Evolutionary conservation across 2,113 vertebrate genomes (phyloP).

Genomic region (Psettodes erumei): DNA sequence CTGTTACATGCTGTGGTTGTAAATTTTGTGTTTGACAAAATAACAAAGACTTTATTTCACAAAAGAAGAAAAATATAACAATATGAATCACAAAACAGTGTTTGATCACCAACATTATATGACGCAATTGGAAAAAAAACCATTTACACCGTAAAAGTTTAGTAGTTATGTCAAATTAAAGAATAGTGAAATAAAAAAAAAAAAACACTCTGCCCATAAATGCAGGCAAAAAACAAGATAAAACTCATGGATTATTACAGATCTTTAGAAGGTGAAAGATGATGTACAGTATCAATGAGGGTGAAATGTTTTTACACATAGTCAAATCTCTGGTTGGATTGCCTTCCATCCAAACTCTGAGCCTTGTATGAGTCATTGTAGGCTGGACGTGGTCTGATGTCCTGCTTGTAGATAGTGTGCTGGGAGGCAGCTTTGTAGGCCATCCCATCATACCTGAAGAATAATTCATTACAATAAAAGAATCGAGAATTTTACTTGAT

Average conservation of each 20-base stretch:
- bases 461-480: too few species aligned
- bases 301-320: slow-evolving; percentile 83
- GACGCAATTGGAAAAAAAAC: neutral
- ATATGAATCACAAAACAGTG: neutral
- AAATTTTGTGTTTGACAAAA: neutral
- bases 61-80: neutral
- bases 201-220: neutral
- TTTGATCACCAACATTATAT: neutral
- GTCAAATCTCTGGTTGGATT: slow-evolving; percentile 87
- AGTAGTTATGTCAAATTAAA: neutral
- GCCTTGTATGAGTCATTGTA: slow-evolving; percentile 78
- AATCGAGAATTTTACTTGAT: too few species aligned
- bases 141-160: neutral
- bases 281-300: neutral
- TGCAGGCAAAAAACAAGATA: slow-evolving; percentile 1
- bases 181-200: slow-evolving; percentile 9
- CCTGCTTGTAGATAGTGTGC: slow-evolving; percentile 83
- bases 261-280: neutral
- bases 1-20: neutral
- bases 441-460: slow-evolving; percentile 85
- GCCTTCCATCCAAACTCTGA: slow-evolving; percentile 83
- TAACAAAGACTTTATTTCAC: slow-evolving; percentile 10
- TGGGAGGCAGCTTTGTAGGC: slow-evolving; percentile 87
- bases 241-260: neutral
- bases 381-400: slow-evolving; percentile 47